Evolutionary conservation across 2,888 invertebrate species (phyloP), one percentile per base, ranked within the genome.

Genomic region (Chymomyza caudatula): DNA sequence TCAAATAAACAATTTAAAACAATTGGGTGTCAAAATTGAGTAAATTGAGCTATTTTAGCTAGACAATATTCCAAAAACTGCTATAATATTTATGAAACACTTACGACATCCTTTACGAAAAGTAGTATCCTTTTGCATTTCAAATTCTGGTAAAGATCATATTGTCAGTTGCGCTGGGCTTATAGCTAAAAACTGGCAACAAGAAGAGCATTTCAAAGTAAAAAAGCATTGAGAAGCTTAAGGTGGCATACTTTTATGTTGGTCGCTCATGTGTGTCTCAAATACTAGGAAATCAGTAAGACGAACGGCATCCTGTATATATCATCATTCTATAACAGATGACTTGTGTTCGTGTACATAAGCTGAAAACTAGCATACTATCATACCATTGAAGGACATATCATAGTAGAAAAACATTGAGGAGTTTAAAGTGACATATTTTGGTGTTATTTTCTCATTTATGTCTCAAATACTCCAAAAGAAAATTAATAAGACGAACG

Each of bases 331-430:
- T 70, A 69, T 17, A 44, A 43, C 68, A 77, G 78, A 72, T 72
- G 73, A 77, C 66, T 77, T 69, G 59, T 62, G 64, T 67, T 60
- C 42, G 67, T 51, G 44, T 61, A 77, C 69, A 71, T 0, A 13
- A 1, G 2, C 4, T 0, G 4, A 0, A 15, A 42, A 37, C 8
- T 19, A 5, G 1, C 47, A 47, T 8, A 47, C 47, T 13, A 17
- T 17, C n/a, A 2, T 2, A 3, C 29, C 8, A 37, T 11, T 1
- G 25, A 6, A 25, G 25, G 6, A 25, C 25, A 4, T 25, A 1
- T 25, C 25, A 6, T 6, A 3, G 6, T 2, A 44, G 3, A 8
- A n/a, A 15, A 2, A 1, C 6, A 13, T n/a, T 5, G 3, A 5
- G 22, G 71, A 73, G 71, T 54, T 19, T 17, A 65, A 70, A 70